Conservation (phyloP, 1,140 invertebrate species). For the Hycleus phaleratus region DNA sequence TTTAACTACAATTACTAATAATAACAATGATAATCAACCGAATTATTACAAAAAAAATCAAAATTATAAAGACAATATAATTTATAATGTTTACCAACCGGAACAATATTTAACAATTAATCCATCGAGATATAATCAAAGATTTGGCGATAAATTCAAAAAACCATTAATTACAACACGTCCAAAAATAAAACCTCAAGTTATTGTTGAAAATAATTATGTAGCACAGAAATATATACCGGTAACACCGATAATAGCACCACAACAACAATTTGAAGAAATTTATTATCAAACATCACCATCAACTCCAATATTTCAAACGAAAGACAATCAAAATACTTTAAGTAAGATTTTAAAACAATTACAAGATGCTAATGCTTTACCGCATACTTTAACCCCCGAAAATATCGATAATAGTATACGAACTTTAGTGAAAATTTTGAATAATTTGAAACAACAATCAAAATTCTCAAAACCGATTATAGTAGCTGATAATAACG, state of each 20-base stretch:
- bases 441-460: conserved; percentile 53
- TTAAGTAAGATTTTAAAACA: conserved; percentile 51
- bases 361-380: conserved; percentile 60
- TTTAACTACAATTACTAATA: conserved; percentile 13
- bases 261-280: conserved; percentile 5
- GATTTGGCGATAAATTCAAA: not conserved
- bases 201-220: conserved; percentile 17
- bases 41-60: not conserved
- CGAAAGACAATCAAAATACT: not conserved
- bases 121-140: no score
- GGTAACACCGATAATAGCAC: not conserved
- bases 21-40: not conserved
- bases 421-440: conserved; percentile 62
- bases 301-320: not conserved
- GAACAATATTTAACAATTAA: no score
- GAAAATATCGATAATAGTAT: conserved; percentile 73
- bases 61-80: not conserved
- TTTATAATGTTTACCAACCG: no score
- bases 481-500: conserved; percentile 25
- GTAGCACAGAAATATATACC: conserved; percentile 13
- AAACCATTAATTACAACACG: not conserved
- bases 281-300: conserved; percentile 15
- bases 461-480: conserved; percentile 31
- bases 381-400: conserved; percentile 63
- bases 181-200: not conserved